Conservation (phyloP, 2,888 invertebrate genomes). For the Caenorhabditis panamensis region DNA sequence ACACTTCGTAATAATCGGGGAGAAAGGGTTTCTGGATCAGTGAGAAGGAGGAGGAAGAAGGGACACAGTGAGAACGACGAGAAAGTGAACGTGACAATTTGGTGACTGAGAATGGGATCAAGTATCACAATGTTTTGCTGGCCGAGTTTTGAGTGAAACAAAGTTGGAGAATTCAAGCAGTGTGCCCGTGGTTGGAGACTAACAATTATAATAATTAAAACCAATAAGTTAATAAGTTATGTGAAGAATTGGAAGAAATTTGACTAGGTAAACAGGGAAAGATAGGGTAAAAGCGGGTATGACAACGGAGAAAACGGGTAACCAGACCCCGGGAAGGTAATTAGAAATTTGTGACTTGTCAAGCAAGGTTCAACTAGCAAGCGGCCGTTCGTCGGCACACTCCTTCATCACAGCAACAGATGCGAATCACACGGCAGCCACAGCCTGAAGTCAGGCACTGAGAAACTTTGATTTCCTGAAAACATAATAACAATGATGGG, state of each 20-base stretch:
- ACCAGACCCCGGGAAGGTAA: slow-evolving; percentile 58
- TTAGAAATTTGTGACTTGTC: slow-evolving; percentile 21
- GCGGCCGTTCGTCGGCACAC: slow-evolving; percentile 63
- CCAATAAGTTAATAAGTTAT: slow-evolving; percentile 58
- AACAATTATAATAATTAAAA: slow-evolving; percentile 34
- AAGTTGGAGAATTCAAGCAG: slow-evolving; percentile 39
- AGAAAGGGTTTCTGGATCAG: slow-evolving; percentile 13
- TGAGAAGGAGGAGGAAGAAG: not conserved
- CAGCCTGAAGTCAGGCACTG: slow-evolving; percentile 69
- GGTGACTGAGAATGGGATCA: slow-evolving; percentile 52
- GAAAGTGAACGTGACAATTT: slow-evolving; percentile 54
- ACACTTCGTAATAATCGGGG: slow-evolving; percentile 39
- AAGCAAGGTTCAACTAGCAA: slow-evolving; percentile 26
- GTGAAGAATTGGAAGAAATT: slow-evolving; percentile 5
- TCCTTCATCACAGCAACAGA: slow-evolving; percentile 77
- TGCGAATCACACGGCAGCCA: slow-evolving; percentile 74
- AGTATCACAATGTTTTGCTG: slow-evolving; percentile 57
- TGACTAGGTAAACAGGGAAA: slow-evolving; percentile 50
- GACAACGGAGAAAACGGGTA: slow-evolving; percentile 49
- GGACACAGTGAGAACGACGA: slow-evolving; percentile 19
- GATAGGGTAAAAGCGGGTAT: slow-evolving; percentile 47
- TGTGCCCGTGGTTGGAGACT: slow-evolving; percentile 49
- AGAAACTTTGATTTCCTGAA: slow-evolving; percentile 68
- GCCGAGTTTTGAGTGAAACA: slow-evolving; percentile 26
- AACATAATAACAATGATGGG: slow-evolving; percentile 27